Base-by-base conservation (phyloP, 2,113 vertebrate genomes). In the western clawed frog (Xenopus tropicalis) region DNA sequence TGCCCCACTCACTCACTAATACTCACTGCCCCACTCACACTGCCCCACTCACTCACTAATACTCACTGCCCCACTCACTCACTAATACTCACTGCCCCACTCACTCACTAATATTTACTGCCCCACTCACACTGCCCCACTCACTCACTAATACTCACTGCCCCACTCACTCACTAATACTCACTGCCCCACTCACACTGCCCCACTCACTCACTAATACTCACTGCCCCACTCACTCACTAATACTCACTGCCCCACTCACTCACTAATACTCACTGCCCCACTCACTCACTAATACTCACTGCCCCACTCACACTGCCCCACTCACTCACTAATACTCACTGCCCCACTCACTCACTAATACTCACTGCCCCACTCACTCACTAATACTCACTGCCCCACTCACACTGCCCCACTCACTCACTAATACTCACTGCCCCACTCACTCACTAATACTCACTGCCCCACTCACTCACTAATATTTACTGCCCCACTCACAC, bases 21-120 rank as follows among this genome's bases (percentile, higher is more conserved):
- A 48, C 12, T 11, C 46, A 12, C 13, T 44, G 71, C 8, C 1
- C 24, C 0, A 67, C 9, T 1, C 69, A 72, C 82, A 90, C 88
- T 86, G 78, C 87, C 88, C 86, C 62, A 17, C 69, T 2, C 13
- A 11, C 74, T n/a, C n/a, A n/a, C n/a, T n/a, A n/a, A n/a, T n/a
- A 43, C 44, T 46, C 44, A 46, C 11, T 14, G 11, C 44, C 11
- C 44, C 44, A 11, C 44, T 46, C 44, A 13, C 11, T n/a, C n/a
- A n/a, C n/a, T n/a, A n/a, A 6, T 48, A 48, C 12, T 11, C 46
- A 12, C 13, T 44, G 71, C 8, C 1, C 24, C 0, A 67, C 9
- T 1, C 69, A 72, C 78, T n/a, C n/a, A n/a, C n/a, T n/a, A n/a
- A n/a, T n/a, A 21, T 82, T 86, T 82, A 90, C 88, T 86, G 78